phyloP scores from a whole-genome alignment of 2,888 invertebrate genomes.

The Elegia similella region DNA sequence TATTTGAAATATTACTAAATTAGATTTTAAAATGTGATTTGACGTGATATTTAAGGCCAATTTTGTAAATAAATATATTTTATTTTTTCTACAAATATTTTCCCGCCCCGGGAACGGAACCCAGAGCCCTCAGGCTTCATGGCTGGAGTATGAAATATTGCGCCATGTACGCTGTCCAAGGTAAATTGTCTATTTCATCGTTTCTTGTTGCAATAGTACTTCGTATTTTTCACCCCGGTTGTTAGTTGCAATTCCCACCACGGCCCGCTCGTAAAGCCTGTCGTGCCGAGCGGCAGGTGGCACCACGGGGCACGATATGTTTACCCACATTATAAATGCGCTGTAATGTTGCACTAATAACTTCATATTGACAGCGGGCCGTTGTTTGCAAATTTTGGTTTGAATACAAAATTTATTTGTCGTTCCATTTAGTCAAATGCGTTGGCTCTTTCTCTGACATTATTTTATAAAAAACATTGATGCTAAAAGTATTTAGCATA shows the following conservation, averaged over 20 bases:
- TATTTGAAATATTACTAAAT: too few species aligned
- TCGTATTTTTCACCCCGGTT: conserved; percentile 41
- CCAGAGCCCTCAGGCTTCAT: too few species aligned
- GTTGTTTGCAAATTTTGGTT: background rate
- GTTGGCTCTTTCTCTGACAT: too few species aligned
- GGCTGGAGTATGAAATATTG: too few species aligned
- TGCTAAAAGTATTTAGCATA: too few species aligned
- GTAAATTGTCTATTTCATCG: background rate
- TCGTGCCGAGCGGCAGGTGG: conserved; percentile 53
- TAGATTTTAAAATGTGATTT: too few species aligned
- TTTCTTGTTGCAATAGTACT: background rate
- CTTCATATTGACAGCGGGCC: background rate
- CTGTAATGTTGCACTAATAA: conserved; percentile 1
- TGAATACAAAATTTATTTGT: conserved; percentile 1
- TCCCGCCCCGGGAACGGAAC: too few species aligned
- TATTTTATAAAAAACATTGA: too few species aligned
- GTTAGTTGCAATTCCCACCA: conserved; percentile 71
- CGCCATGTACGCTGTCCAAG: too few species aligned
- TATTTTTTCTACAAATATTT: too few species aligned
- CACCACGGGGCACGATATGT: conserved; percentile 39
- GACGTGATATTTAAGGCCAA: too few species aligned
- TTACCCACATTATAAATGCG: conserved; percentile 42
- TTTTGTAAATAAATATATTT: too few species aligned
- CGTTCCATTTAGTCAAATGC: background rate
- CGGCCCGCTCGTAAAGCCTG: conserved; percentile 63